Evolutionary conservation across 2,888 invertebrate genomes (phyloP).

Genomic region (Megalurothrips usitatus): DNA sequence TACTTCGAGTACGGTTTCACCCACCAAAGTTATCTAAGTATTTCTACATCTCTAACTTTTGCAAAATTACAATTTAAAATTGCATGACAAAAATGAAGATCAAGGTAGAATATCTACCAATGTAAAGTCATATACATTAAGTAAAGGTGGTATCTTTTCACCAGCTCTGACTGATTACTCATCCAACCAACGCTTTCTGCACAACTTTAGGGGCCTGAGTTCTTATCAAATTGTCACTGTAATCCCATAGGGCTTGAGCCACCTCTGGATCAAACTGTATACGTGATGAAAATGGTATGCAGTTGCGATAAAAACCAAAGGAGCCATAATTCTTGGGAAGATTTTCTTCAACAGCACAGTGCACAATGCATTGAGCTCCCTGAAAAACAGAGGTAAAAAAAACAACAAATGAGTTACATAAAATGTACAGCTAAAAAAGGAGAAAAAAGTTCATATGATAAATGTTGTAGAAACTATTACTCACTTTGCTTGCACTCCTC

Average conservation of each 20-base stretch:
- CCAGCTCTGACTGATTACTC: not conserved
- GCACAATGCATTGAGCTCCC: conserved; percentile 75
- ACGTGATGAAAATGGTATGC: conserved; percentile 58
- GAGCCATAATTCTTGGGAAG: conserved; percentile 54
- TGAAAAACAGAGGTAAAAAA: conserved; percentile 45
- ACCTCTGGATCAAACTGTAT: conserved; percentile 58
- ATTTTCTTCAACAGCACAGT: conserved; percentile 65
- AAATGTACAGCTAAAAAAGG: conserved; percentile 29
- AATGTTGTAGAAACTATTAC: conserved; percentile 10
- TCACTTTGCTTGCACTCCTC: conserved; percentile 67
- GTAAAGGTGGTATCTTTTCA: too few relatives aligned
- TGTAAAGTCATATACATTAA: too few relatives aligned
- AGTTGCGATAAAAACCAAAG: conserved; percentile 72
- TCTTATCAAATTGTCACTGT: conserved; percentile 52
- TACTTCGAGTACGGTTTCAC: too few relatives aligned
- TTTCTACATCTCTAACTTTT: too few relatives aligned
- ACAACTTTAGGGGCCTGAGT: not conserved
- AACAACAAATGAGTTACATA: conserved; percentile 30
- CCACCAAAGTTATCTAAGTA: too few relatives aligned
- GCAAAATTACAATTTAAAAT: too few relatives aligned
- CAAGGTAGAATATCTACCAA: too few relatives aligned
- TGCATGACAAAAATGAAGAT: too few relatives aligned
- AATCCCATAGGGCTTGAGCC: conserved; percentile 64
- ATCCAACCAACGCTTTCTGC: not conserved
- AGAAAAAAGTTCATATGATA: conserved; percentile 32